phyloP scores from a whole-genome alignment of 2,797 vertebrate genomes.

The Limnodromus scolopaceus region DNA sequence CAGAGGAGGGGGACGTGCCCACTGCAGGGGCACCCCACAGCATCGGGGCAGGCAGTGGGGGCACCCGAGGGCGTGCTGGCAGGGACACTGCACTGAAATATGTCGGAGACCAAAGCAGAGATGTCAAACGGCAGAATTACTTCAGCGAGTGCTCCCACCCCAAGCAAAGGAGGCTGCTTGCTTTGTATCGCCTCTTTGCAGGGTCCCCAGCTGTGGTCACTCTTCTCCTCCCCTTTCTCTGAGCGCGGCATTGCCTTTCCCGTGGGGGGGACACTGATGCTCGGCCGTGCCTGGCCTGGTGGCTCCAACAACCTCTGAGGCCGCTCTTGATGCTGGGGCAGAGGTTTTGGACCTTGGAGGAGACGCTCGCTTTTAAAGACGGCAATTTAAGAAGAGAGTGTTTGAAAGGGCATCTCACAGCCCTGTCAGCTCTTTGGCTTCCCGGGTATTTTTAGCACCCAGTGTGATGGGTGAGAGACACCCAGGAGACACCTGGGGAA shows the following conservation, averaged over 20 bases:
- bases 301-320: no score
- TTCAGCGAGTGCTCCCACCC: not conserved
- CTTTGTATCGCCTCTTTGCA: not conserved
- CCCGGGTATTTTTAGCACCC: not conserved
- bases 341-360: not conserved
- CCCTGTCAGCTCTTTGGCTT: not conserved
- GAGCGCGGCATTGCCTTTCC: not conserved
- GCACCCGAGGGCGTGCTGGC: not conserved
- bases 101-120: not conserved
- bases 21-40: not conserved
- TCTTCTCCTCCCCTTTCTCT: not conserved
- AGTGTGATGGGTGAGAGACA: accelerated
- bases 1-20: not conserved
- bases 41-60: not conserved
- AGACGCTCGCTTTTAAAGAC: not conserved
- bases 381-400: not conserved
- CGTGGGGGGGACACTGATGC: not conserved
- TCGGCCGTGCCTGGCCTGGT: not conserved
- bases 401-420: not conserved
- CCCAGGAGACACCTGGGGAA: not conserved
- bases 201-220: not conserved
- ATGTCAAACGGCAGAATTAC: not conserved
- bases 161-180: not conserved
- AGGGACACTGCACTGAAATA: no score
- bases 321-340: accelerated